These are phyloP conservation scores for Drosophila demipolita DNA, from an alignment of 2,888 invertebrate species.

Conservation along the genomic window DNA sequence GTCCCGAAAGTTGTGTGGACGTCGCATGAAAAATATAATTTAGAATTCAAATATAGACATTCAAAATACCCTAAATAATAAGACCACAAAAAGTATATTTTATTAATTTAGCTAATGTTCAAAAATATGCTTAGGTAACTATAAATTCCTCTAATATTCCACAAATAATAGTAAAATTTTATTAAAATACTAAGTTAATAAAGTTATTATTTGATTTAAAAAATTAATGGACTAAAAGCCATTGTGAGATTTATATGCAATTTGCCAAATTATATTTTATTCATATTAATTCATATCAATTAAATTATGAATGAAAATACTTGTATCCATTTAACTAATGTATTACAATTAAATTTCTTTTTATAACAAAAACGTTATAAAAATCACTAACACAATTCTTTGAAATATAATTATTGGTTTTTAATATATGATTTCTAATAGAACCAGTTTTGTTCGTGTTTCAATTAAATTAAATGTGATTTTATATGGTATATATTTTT, in stretches of 20 bases:
- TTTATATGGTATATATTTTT: not conserved
- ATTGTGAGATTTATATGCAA: not conserved
- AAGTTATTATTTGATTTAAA: not conserved
- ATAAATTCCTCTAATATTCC: not conserved
- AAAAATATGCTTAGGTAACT: not conserved
- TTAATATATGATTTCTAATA: not conserved
- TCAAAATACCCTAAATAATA: not conserved
- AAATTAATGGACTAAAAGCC: not conserved
- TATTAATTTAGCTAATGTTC: not conserved
- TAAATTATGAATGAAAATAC: not conserved
- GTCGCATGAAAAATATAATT: slow-evolving; percentile 37
- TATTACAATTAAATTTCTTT: not conserved
- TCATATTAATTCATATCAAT: not conserved
- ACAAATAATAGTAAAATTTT: not conserved
- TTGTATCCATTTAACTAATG: not conserved
- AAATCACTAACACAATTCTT: not conserved
- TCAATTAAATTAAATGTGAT: not conserved
- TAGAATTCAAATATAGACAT: not conserved
- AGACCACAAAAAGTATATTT: not conserved
- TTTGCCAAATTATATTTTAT: not conserved
- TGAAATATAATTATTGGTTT: not conserved
- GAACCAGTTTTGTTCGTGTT: not conserved
- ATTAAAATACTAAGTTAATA: not conserved
- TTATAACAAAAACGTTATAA: not conserved
- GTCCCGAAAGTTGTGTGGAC: slow-evolving; percentile 65